phyloP scores from a whole-genome alignment of 2,113 vertebrate genomes.

The Dasyprocta punctata region DNA sequence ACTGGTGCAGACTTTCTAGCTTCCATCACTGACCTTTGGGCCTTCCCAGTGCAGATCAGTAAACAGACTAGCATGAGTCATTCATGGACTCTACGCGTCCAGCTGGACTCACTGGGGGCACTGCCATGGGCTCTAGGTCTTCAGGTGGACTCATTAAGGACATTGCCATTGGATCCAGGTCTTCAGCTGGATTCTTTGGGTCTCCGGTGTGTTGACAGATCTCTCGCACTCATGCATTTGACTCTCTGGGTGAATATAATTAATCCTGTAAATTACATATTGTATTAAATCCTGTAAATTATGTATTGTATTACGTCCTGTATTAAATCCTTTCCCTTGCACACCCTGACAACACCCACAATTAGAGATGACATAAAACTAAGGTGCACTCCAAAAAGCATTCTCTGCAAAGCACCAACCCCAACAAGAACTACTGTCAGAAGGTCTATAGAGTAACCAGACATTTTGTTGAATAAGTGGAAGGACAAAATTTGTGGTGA shows the following conservation, averaged over 20 bases:
- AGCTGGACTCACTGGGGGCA: not conserved
- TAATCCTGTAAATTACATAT: not conserved
- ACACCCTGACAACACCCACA: not conserved
- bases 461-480: not conserved
- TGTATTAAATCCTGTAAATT: not conserved
- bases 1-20: not conserved
- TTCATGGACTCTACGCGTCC: too few species aligned
- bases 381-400: not conserved
- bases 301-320: not conserved
- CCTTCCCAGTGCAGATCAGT: not conserved
- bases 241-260: not conserved
- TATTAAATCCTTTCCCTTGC: not conserved
- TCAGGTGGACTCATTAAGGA: not conserved
- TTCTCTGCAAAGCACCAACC: not conserved
- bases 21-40: not conserved
- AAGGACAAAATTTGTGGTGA: not conserved
- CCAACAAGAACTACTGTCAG: not conserved
- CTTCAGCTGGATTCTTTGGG: not conserved
- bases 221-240: not conserved
- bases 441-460: not conserved
- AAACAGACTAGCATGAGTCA: too few species aligned
- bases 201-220: not conserved
- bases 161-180: not conserved
- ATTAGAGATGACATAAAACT: not conserved
- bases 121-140: not conserved